Percentiles rank a stretch among this genome's conserved stretches.
phyloP scores from a whole-genome alignment of 2,113 vertebrate genomes.

The Phasianus colchicus region DNA sequence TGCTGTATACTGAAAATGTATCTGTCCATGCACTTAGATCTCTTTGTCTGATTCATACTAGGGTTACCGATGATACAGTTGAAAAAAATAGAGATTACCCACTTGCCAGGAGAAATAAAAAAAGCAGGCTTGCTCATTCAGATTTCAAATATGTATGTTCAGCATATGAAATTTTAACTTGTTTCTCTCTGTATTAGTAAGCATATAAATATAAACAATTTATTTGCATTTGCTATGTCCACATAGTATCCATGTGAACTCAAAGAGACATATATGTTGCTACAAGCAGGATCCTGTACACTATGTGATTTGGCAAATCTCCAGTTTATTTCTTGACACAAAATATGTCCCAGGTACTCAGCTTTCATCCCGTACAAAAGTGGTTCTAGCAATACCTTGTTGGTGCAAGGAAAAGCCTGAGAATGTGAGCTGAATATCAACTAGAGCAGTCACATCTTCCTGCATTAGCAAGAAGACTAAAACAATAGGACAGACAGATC shows the following conservation, averaged over 20 bases:
- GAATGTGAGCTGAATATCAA: conserved; percentile 26
- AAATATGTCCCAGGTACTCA: not conserved
- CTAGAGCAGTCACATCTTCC: not conserved
- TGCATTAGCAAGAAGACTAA: not conserved
- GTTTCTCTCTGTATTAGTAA: not conserved
- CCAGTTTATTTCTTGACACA: conserved; percentile 18
- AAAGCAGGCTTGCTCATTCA: not conserved
- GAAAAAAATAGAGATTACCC: not conserved
- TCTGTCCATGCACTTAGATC: not conserved
- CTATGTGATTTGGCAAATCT: conserved; percentile 2
- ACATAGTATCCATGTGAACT: not conserved
- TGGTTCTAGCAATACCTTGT: not conserved
- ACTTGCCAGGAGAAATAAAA: not conserved
- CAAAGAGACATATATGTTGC: not conserved
- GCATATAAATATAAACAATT: not conserved
- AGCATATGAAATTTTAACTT: not conserved
- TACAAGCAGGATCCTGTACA: not conserved
- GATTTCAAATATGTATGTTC: not conserved
- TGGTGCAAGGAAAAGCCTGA: conserved; percentile 1
- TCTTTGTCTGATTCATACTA: not conserved
- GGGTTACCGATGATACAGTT: not conserved
- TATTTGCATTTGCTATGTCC: not conserved
- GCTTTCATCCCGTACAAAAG: not conserved
- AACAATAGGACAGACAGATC: not conserved
- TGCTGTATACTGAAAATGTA: not conserved